Percentiles rank a stretch among this genome's conserved stretches.
These are phyloP conservation scores for Aplysina aerophoba DNA, from an alignment of 37 sponge, comb jelly and placozoan genomes.

Conservation along the genomic window DNA sequence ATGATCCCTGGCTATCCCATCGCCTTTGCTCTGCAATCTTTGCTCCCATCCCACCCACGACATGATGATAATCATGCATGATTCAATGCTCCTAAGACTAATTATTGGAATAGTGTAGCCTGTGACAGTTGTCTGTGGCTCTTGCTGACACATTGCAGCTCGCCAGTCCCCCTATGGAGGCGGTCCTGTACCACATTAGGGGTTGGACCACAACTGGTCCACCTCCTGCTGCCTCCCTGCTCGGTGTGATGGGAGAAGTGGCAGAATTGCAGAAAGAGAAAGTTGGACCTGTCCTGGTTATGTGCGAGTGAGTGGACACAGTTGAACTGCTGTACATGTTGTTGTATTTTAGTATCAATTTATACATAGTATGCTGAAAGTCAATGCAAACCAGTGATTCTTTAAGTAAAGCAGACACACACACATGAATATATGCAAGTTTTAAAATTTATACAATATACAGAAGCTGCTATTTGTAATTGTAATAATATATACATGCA, in stretches of 20 bases:
- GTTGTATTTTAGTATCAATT: no score
- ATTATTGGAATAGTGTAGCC: no score
- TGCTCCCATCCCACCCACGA: no score
- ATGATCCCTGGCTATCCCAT: no score
- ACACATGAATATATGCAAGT: neutral
- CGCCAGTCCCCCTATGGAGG: neutral
- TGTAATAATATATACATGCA: neutral
- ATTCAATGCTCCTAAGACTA: no score
- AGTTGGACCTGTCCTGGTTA: neutral
- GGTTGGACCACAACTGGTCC: neutral
- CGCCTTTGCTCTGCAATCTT: no score
- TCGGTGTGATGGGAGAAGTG: constrained; percentile 10
- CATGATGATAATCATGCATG: no score
- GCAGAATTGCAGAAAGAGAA: neutral
- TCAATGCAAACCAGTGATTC: neutral
- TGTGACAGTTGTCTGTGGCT: no score
- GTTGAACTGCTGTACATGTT: neutral
- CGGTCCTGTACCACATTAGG: neutral
- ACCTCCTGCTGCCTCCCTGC: neutral
- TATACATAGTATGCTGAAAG: no score
- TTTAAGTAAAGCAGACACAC: neutral
- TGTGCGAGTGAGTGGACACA: constrained; percentile 12
- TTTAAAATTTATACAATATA: neutral
- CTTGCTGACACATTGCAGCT: neutral
- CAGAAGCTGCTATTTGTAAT: neutral